Evolutionary conservation across 1,140 invertebrate species (phyloP).

Genomic region (Drosophila trapezifrons): DNA sequence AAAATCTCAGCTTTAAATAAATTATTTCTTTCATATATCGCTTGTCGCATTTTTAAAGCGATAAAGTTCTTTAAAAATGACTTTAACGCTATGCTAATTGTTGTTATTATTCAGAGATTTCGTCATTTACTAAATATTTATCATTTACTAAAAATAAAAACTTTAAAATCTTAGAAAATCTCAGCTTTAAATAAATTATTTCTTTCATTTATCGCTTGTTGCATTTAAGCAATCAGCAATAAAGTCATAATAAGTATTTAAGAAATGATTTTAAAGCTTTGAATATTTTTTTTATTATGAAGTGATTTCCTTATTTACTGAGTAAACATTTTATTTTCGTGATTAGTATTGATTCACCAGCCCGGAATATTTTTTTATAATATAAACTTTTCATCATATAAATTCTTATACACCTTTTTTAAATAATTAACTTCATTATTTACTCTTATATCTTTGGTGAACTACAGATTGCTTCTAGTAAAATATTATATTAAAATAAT

Average conservation of each 20-base stretch:
- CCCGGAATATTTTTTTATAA: neutral
- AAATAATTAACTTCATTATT: neutral
- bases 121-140: neutral
- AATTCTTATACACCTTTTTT: neutral
- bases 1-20: slow-evolving; percentile 14
- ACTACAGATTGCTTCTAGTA: neutral
- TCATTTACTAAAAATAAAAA: too few species aligned
- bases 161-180: neutral
- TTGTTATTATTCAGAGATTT: neutral
- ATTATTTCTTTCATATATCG: neutral
- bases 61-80: neutral
- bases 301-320: neutral
- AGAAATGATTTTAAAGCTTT: neutral
- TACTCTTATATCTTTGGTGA: neutral
- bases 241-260: neutral
- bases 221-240: neutral
- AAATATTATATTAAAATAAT: neutral
- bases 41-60: neutral
- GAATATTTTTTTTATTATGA: too few species aligned
- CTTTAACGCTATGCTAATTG: neutral
- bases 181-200: slow-evolving; percentile 14
- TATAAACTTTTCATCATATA: neutral
- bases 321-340: neutral
- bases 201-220: neutral
- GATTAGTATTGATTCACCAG: neutral